Base-by-base conservation (phyloP, 2,888 invertebrate species). In the Dynastes tityus region DNA sequence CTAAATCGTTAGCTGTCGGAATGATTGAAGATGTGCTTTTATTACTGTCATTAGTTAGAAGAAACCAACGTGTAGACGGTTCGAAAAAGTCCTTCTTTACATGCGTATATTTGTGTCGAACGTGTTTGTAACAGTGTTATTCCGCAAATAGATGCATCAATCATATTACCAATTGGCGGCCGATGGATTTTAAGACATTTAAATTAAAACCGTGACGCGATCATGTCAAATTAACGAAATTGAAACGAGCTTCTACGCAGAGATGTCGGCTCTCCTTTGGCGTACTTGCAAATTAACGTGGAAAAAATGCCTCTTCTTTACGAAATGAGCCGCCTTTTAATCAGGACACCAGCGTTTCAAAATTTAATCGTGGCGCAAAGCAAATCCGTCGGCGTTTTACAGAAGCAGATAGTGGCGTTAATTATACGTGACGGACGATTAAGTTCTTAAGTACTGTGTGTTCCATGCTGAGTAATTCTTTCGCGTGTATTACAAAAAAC, bases 221-320 rank as follows among this genome's bases (percentile, higher is more conserved):
- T 61, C 73, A 45, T 45, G 73, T 74, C 73, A 61, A 74, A 74
- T 74, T 74, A 74, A 74, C 40, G 32, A 74, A 74, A 29, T 45
- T 13, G 61, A 74, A 71, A 55, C 55, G 2, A 37, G 37, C 58
- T 58, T 32, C 27, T 58, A 40, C 32, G 32, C 27, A 40, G 27
- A 67, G 32, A 53, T 16, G 27, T 45, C 40, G 45, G 61, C 45
- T 63, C 61, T 61, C 49, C 37, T 58, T 61, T 45, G 73, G 29
- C 29, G 40, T 45, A 11, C 11, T 63, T 40, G 45, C 61, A 58
- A 58, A 73, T 73, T 61, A 58, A 16, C 22, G 16, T 55, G 71
- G 29, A 55, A 45, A 74, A 68, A 68, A 5, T 51, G 49, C 16
- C 4, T 51, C n/a, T 51, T 51, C 51, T 51, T 29, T 51, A 37